Evolutionary conservation across 2,797 vertebrate species (phyloP).

Genomic region (Tachyglossus aculeatus): DNA sequence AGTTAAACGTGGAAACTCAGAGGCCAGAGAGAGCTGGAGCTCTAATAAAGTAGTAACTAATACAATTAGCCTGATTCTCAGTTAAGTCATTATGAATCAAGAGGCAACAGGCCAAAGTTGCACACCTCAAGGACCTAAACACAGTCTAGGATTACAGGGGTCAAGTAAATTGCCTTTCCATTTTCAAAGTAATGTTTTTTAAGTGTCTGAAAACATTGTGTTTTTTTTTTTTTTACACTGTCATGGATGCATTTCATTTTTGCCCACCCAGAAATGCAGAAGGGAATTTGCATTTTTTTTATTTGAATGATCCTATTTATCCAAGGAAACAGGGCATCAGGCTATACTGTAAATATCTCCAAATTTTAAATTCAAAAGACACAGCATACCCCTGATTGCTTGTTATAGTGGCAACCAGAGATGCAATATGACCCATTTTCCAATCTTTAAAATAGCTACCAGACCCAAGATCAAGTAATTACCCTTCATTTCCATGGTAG

Average conservation of each 20-base stretch:
- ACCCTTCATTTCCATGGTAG: slow-evolving; percentile 38
- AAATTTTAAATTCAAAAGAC: neutral
- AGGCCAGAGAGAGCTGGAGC: no score
- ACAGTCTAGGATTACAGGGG: neutral
- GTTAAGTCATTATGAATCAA: slow-evolving; percentile 21
- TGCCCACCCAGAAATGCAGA: neutral
- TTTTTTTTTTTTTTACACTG: neutral
- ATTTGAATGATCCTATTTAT: neutral
- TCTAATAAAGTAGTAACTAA: neutral
- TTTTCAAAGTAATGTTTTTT: neutral
- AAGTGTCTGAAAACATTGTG: no score
- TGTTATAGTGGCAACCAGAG: slow-evolving; percentile 31
- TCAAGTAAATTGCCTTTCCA: neutral
- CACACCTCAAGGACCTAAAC: neutral
- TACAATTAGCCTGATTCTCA: slow-evolving; percentile 19
- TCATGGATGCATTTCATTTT: neutral
- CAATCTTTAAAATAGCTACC: slow-evolving; percentile 46
- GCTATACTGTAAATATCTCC: neutral
- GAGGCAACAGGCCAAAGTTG: neutral
- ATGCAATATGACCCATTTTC: slow-evolving; percentile 56
- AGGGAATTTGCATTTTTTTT: neutral
- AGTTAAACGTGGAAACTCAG: no score
- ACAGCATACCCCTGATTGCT: slow-evolving; percentile 31
- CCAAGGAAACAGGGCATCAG: neutral
- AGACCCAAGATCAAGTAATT: slow-evolving; percentile 40